Base-by-base conservation (phyloP, 1,140 invertebrate genomes). In the Euborellia annulipes region DNA sequence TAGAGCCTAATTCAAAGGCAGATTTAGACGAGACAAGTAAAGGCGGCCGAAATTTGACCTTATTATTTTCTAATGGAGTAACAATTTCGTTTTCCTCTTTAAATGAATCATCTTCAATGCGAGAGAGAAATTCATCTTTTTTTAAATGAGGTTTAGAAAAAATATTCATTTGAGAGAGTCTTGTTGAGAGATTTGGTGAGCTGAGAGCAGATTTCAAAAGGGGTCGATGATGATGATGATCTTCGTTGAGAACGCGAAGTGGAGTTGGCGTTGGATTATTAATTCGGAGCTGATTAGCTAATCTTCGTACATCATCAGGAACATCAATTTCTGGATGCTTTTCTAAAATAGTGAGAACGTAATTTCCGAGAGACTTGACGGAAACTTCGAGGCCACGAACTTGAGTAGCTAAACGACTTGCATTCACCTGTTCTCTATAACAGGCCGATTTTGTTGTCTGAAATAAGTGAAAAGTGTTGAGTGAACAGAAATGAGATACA, bases 381-480 rank as follows among this genome's bases (percentile, higher is more conserved):
- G 75, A 78, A 1, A 77, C 67, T 55, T 80, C 76, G 18, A 79
- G 51, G 16, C 69, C 69, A 27, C 76, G 70, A 45, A 74, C 73
- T 46, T 79, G 72, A 17, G 71, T 69, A 51, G 80, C 77, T 2
- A 79, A 52, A 42, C 69, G 65, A 0, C 66, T 61, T 8, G 74
- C 67, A 0, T 65, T 71, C 3, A 66, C 72, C 51, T 80, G 76
- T 43, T 79, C 48, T 32, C 75, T n/a, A n/a, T n/a, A n/a, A n/a
- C n/a, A n/a, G n/a, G n/a, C n/a, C n/a, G n/a, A n/a, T n/a, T n/a
- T n/a, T n/a, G n/a, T n/a, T n/a, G n/a, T n/a, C n/a, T n/a, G n/a
- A n/a, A n/a, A n/a, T n/a, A n/a, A n/a, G n/a, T n/a, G n/a, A n/a
- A n/a, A n/a, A n/a, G n/a, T n/a, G n/a, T n/a, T n/a, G n/a, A n/a